Percentiles rank a stretch among this genome's conserved stretches.
phyloP scores from a whole-genome alignment of 1,140 invertebrate genomes.

The Rhizoglyphus robini region DNA sequence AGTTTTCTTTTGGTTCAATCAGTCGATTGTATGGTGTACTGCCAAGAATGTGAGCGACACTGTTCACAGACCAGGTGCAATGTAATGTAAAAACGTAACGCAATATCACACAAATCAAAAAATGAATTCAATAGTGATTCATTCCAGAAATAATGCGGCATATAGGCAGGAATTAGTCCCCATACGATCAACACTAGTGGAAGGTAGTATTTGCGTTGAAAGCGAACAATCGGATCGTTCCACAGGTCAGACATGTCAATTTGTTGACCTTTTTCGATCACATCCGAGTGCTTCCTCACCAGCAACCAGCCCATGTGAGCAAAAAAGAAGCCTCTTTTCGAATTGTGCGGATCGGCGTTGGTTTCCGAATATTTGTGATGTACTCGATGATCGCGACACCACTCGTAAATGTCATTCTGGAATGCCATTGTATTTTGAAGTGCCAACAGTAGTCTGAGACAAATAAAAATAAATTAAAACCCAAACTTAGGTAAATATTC shows the following conservation, averaged over 20 bases:
- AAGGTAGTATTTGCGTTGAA: slow-evolving; percentile 51
- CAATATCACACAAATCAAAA: slow-evolving; percentile 35
- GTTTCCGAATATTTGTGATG: too few relatives aligned
- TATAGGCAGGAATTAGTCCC: slow-evolving; percentile 37
- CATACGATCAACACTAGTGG: slow-evolving; percentile 34
- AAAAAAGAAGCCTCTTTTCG: slow-evolving; percentile 87
- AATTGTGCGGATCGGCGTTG: slow-evolving; percentile 88
- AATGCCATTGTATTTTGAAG: slow-evolving; percentile 69
- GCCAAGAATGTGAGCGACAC: slow-evolving; percentile 38
- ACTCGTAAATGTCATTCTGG: slow-evolving; percentile 83
- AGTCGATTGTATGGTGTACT: slow-evolving; percentile 36
- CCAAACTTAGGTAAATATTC: too few relatives aligned
- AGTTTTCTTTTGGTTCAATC: slow-evolving; percentile 38
- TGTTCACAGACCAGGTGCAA: slow-evolving; percentile 38
- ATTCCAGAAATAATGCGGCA: slow-evolving; percentile 38
- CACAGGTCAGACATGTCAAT: slow-evolving; percentile 72
- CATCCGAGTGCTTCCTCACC: slow-evolving; percentile 64
- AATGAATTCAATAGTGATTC: slow-evolving; percentile 36
- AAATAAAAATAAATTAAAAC: too few relatives aligned
- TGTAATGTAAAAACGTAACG: slow-evolving; percentile 37
- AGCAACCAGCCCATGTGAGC: slow-evolving; percentile 88
- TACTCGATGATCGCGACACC: too few relatives aligned
- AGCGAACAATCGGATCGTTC: slow-evolving; percentile 61
- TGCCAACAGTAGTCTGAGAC: too few relatives aligned
- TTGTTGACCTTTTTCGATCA: slow-evolving; percentile 65